Evolutionary conservation across 1,140 invertebrate species (phyloP).

Genomic region (Papilio machaon): DNA sequence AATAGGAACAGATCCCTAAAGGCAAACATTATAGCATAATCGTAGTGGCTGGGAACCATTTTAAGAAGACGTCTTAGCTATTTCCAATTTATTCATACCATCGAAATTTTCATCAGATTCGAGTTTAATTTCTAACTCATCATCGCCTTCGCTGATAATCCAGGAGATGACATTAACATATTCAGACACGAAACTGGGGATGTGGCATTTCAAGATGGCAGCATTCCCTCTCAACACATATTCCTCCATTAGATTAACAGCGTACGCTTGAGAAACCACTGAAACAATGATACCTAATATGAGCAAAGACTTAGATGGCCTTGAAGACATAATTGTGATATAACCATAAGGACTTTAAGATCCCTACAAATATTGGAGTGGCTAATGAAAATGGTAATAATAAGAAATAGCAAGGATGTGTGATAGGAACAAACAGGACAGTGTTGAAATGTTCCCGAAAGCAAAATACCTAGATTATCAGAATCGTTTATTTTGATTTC

Average conservation of each 20-base stretch:
- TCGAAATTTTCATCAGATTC: conserved; percentile 85
- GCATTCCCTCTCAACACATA: conserved; percentile 94
- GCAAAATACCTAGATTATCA: conserved; percentile 63
- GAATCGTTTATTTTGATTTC: conserved; percentile 70
- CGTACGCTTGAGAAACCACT: conserved; percentile 95
- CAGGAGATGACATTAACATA: conserved; percentile 92
- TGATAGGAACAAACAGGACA: conserved; percentile 40
- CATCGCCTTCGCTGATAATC: conserved; percentile 87
- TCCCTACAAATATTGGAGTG: background rate
- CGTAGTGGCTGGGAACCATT: conserved; percentile 38
- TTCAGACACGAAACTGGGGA: conserved; percentile 95
- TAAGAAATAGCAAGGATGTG: conserved; percentile 34
- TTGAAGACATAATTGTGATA: background rate
- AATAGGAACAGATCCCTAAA: conserved; percentile 60
- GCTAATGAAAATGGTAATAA: background rate
- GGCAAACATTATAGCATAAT: background rate
- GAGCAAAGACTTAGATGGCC: conserved; percentile 25
- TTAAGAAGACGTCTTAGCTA: conserved; percentile 44
- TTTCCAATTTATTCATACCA: conserved; percentile 81
- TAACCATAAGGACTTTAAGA: background rate
- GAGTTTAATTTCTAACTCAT: conserved; percentile 78
- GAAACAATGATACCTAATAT: conserved; percentile 80
- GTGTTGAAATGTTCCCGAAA: conserved; percentile 38
- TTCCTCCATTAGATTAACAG: conserved; percentile 94
- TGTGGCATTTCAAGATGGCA: conserved; percentile 95